Evolutionary conservation across 2,113 vertebrate species (phyloP).

Genomic region (Microcebus lehilahytsara): DNA sequence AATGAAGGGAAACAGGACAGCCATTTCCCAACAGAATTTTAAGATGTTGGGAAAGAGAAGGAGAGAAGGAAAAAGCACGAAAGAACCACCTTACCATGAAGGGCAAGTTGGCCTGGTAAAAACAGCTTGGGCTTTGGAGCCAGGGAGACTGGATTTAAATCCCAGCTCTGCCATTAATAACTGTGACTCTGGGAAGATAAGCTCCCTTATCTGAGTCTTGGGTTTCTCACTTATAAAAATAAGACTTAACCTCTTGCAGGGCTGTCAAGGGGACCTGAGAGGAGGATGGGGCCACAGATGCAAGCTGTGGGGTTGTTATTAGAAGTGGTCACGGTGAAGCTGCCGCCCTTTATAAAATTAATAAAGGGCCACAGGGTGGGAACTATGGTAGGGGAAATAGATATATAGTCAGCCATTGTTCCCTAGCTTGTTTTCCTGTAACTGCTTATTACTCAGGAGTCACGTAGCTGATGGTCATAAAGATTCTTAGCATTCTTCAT

Average conservation of each 20-base stretch:
- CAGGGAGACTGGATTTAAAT: neutral
- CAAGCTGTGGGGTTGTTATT: neutral
- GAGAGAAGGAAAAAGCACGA: neutral
- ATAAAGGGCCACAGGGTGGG: too few relatives aligned
- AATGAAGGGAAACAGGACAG: neutral
- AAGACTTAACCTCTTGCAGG: neutral
- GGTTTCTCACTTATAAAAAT: neutral
- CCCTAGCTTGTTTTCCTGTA: too few relatives aligned
- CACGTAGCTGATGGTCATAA: too few relatives aligned
- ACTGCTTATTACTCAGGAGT: too few relatives aligned
- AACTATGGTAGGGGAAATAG: too few relatives aligned
- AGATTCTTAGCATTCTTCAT: too few relatives aligned
- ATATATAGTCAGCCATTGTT: too few relatives aligned
- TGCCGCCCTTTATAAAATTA: too few relatives aligned
- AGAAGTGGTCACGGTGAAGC: neutral
- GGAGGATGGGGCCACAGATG: neutral
- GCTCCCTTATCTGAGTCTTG: neutral
- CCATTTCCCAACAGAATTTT: neutral
- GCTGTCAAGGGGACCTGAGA: accelerated
- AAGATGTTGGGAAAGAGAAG: neutral
- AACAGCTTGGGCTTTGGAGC: neutral
- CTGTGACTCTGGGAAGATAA: neutral
- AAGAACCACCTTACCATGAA: neutral
- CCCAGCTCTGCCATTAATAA: neutral
- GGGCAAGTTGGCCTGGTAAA: neutral